These are phyloP conservation scores for Oxygymnocypris stewartii DNA, from an alignment of 2,113 vertebrate genomes.

Conservation along the genomic window DNA sequence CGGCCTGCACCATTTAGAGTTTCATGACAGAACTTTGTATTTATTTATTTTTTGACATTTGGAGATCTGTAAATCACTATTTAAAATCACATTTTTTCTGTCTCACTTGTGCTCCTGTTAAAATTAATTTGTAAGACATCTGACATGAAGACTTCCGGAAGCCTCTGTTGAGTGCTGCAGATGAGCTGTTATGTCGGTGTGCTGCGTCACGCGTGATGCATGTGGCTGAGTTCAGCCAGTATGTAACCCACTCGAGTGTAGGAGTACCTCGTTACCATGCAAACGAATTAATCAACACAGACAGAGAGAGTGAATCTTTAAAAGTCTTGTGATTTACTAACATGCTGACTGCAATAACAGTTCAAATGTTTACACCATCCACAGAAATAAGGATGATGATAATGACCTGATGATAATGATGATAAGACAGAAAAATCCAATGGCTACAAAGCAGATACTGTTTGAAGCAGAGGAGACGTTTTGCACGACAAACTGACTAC, in stretches of 20 bases:
- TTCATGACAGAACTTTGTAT: too few relatives aligned
- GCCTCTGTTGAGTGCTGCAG: not conserved
- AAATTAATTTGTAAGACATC: not conserved
- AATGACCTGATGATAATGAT: not conserved
- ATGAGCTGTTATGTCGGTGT: not conserved
- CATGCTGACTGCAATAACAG: not conserved
- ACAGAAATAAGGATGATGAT: not conserved
- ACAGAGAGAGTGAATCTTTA: not conserved
- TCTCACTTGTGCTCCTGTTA: not conserved
- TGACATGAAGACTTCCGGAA: not conserved
- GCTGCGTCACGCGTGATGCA: not conserved
- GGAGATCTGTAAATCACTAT: not conserved
- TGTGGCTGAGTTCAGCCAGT: not conserved
- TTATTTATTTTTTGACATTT: too few relatives aligned
- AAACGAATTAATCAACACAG: slow-evolving; percentile 7
- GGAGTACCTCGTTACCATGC: slow-evolving; percentile 26
- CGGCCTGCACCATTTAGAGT: too few relatives aligned
- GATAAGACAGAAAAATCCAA: not conserved
- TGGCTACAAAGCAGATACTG: not conserved
- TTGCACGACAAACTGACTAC: not conserved
- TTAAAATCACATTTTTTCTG: not conserved
- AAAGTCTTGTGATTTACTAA: not conserved
- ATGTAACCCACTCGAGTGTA: not conserved
- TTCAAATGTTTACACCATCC: not conserved
- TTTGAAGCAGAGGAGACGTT: not conserved